phyloP scores from a whole-genome alignment of 2,797 vertebrate genomes.

The Sibirionetta formosa region DNA sequence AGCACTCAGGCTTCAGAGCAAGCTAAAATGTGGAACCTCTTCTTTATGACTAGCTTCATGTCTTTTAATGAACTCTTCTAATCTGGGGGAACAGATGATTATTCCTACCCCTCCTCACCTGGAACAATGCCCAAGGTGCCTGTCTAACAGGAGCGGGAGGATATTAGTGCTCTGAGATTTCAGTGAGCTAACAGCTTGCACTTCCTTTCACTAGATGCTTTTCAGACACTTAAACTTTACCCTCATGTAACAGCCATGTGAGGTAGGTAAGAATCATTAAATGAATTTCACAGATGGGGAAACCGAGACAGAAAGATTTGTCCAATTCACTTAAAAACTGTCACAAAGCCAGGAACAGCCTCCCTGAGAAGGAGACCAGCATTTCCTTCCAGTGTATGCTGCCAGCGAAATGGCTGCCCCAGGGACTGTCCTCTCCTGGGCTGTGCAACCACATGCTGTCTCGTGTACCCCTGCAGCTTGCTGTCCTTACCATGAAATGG shows the following conservation, averaged over 20 bases:
- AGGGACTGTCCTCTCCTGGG: not conserved
- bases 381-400: not conserved
- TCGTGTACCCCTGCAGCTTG: not conserved
- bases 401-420: not conserved
- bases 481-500: accelerated
- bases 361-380: not conserved
- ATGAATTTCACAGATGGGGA: slow-evolving; percentile 61
- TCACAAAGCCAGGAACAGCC: slow-evolving; percentile 44
- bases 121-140: not conserved
- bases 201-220: slow-evolving; percentile 14
- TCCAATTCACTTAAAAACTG: not conserved
- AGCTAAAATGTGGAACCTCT: not conserved
- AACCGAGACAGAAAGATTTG: slow-evolving; percentile 34
- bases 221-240: slow-evolving; percentile 11
- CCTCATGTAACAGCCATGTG: not conserved
- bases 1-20: slow-evolving; percentile 10
- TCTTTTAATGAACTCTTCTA: slow-evolving; percentile 48
- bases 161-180: slow-evolving; percentile 2
- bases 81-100: not conserved
- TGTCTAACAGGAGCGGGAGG: not conserved
- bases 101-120: not conserved
- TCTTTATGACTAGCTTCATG: not conserved
- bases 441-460: accelerated
- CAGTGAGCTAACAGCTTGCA: not conserved
- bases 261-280: slow-evolving; percentile 39